Conservation (phyloP, 92 coral and sea anemone species). For the Hydrozoanthus gracilis region DNA sequence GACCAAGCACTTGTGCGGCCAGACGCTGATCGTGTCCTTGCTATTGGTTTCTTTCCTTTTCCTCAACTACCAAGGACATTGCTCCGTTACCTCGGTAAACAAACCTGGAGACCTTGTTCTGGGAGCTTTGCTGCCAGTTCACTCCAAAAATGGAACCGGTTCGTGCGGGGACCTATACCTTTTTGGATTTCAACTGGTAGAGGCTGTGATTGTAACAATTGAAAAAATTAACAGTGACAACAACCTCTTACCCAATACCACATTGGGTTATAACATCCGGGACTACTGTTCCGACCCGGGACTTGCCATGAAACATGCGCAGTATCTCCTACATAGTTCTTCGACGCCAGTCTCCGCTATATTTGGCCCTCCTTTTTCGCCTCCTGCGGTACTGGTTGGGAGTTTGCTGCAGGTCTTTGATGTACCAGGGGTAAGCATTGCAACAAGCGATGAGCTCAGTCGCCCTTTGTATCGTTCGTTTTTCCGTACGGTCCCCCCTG, state of each 20-base stretch:
- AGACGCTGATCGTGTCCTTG: no score
- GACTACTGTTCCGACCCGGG: constrained; percentile 77
- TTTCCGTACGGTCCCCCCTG: constrained; percentile 74
- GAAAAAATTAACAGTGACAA: constrained; percentile 72
- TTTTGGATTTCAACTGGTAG: constrained; percentile 73
- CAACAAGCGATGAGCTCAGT: constrained; percentile 40
- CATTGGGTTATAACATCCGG: constrained; percentile 86
- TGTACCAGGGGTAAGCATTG: constrained; percentile 72
- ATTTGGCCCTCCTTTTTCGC: constrained; percentile 46
- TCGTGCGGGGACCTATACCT: constrained; percentile 60
- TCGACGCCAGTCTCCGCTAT: constrained; percentile 64
- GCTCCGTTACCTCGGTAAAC: constrained; percentile 31
- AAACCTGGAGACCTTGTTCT: constrained; percentile 76
- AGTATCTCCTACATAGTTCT: constrained; percentile 59
- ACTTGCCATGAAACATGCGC: constrained; percentile 72
- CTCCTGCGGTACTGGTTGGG: constrained; percentile 76
- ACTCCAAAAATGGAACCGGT: constrained; percentile 31
- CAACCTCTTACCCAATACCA: constrained; percentile 63
- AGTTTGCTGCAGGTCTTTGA: constrained; percentile 35
- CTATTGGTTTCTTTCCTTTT: no score
- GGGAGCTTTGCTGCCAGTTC: constrained; percentile 71
- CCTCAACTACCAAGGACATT: no score
- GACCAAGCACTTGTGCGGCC: no score
- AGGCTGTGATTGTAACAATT: constrained; percentile 67
- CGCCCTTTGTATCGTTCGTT: constrained; percentile 72